Conservation (phyloP, 1,140 invertebrate species). For the Elymnias hypermnestra region DNA sequence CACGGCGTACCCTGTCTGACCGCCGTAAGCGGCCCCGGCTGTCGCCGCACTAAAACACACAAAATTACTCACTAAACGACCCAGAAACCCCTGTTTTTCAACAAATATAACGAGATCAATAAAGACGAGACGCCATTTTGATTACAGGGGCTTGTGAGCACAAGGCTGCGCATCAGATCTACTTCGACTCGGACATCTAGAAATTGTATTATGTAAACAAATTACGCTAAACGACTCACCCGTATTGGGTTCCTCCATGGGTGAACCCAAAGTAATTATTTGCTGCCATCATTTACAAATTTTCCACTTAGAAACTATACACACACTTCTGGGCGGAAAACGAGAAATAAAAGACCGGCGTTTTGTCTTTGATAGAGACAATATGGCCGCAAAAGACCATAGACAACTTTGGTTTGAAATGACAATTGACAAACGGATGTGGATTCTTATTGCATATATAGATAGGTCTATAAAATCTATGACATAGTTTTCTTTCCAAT, state of each 20-base stretch:
- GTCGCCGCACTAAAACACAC: slow-evolving; percentile 75
- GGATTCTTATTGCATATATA: background rate
- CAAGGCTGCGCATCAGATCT: slow-evolving; percentile 40
- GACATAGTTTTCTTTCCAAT: too few species aligned
- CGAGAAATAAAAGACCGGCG: slow-evolving; percentile 60
- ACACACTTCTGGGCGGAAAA: slow-evolving; percentile 60
- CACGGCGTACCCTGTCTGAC: slow-evolving; percentile 89
- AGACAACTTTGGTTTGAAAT: slow-evolving; percentile 21
- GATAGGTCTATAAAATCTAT: too few species aligned
- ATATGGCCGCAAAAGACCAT: slow-evolving; percentile 44
- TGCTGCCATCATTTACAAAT: slow-evolving; percentile 84
- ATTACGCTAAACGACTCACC: slow-evolving; percentile 76
- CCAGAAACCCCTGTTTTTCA: slow-evolving; percentile 19
- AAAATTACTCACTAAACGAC: slow-evolving; percentile 23
- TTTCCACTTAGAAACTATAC: slow-evolving; percentile 57
- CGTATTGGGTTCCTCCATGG: slow-evolving; percentile 93
- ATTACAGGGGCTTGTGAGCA: slow-evolving; percentile 55
- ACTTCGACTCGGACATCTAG: slow-evolving; percentile 8
- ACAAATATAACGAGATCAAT: slow-evolving; percentile 52
- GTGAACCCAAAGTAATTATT: slow-evolving; percentile 96
- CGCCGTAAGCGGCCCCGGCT: slow-evolving; percentile 85
- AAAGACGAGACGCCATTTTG: slow-evolving; percentile 66
- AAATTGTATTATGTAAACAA: slow-evolving; percentile 8
- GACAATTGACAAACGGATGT: background rate
- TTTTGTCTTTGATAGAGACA: slow-evolving; percentile 60